Base-by-base conservation (phyloP, 2,888 invertebrate genomes). In the Heteromurus nitidus region DNA sequence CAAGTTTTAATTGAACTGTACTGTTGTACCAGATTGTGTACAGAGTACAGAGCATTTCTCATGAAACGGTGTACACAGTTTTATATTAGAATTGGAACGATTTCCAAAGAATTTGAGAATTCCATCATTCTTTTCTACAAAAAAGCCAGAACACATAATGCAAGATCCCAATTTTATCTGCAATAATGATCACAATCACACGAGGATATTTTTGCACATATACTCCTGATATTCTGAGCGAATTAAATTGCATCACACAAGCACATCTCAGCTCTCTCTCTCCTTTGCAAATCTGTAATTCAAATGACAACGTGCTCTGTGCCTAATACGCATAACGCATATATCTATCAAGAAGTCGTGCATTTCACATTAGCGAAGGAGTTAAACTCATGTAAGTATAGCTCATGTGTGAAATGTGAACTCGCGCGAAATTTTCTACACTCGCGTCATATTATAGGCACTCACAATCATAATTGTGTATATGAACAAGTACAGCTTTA, bases 241-340 rank as follows among this genome's bases (percentile, higher is more conserved):
- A 36, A 36, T 36, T 9, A 36, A 5, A 36, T 13, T 36, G 36
- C 36, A 9, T 5, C 36, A 36, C 50, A 50, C 20, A 50, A 50
- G 20, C 50, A 50, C 50, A 50, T n/a, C n/a, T n/a, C n/a, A n/a
- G n/a, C n/a, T n/a, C n/a, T n/a, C n/a, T n/a, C n/a, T n/a, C n/a
- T 18, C 58, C 9, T 13, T 58, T 11, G 11, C 50, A 50, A 7
- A 58, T 58, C 28, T 58, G 58, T 3, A 28, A 58, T 58, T 58
- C 58, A 58, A 58, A 58, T 58, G 58, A 58, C 58, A 58, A 24
- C 16, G n/a, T n/a, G n/a, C 13, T 13, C 44, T 44, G 44, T 9
- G 44, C 44, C n/a, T n/a, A n/a, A n/a, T n/a, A n/a, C n/a, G n/a
- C n/a, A n/a, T n/a, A n/a, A n/a, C n/a, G n/a, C n/a, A n/a, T n/a